Conservation (phyloP, 2,888 invertebrate species). For the Archips crataeganus region DNA sequence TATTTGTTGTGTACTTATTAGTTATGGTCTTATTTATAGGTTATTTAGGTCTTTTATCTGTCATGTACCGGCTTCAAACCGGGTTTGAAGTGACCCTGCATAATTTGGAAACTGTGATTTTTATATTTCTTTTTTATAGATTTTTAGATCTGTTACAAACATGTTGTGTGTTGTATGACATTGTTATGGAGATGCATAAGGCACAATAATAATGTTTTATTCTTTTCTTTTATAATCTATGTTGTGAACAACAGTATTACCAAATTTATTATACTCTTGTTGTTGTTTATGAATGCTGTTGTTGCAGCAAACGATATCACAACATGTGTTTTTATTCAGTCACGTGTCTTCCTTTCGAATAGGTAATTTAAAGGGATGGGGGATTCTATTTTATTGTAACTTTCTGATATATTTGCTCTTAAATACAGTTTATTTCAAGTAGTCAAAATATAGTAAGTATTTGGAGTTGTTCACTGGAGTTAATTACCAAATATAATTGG, state of each 20-base stretch:
- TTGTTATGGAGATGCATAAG: constrained; percentile 58
- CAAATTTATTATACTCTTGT: constrained; percentile 57
- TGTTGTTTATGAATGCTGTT: constrained; percentile 59
- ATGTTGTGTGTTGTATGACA: constrained; percentile 81
- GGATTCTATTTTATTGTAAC: constrained; percentile 58
- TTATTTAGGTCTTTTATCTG: constrained; percentile 70
- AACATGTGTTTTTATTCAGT: constrained; percentile 74
- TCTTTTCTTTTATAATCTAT: constrained; percentile 53
- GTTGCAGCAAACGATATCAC: constrained; percentile 66
- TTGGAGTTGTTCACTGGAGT: constrained; percentile 39
- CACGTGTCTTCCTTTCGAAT: constrained; percentile 51
- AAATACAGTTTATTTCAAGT: constrained; percentile 40
- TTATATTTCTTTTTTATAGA: constrained; percentile 81
- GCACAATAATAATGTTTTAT: constrained; percentile 45
- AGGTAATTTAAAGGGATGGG: constrained; percentile 66
- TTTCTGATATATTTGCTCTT: constrained; percentile 44
- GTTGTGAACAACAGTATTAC: constrained; percentile 59
- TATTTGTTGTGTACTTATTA: constrained; percentile 83
- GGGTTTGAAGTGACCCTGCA: constrained; percentile 84
- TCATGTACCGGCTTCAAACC: constrained; percentile 70
- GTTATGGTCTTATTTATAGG: constrained; percentile 71
- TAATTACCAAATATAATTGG: constrained; percentile 63
- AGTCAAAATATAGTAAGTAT: constrained; percentile 28
- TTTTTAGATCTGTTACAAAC: constrained; percentile 76
- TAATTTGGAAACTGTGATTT: constrained; percentile 86